Conservation (phyloP, 2,888 invertebrate species). For the Dolichomitus sp. region DNA sequence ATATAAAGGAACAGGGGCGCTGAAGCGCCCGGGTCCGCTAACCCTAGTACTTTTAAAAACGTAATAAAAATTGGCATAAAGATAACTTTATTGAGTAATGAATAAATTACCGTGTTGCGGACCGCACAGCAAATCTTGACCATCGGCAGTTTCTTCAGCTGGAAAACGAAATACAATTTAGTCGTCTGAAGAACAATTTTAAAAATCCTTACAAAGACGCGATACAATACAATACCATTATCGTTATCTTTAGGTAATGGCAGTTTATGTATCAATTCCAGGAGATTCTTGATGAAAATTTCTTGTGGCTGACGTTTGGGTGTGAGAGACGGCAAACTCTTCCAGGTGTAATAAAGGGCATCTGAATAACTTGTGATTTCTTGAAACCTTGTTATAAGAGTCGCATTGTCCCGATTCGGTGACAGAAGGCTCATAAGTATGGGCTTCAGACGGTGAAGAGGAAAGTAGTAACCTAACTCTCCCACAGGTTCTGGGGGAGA, state of each 20-base stretch:
- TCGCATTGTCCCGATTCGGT: slow-evolving; percentile 88
- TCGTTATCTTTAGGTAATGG: slow-evolving; percentile 86
- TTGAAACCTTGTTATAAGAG: slow-evolving; percentile 90
- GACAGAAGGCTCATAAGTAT: slow-evolving; percentile 90
- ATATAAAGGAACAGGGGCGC: too few species aligned
- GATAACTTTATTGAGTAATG: neutral
- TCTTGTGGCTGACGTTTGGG: slow-evolving; percentile 88
- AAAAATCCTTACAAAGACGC: slow-evolving; percentile 11
- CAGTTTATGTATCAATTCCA: slow-evolving; percentile 89
- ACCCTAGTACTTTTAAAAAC: too few species aligned
- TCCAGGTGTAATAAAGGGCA: slow-evolving; percentile 91
- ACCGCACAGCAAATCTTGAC: slow-evolving; percentile 79
- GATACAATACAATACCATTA: slow-evolving; percentile 80
- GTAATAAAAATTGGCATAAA: neutral
- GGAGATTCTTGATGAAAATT: slow-evolving; percentile 89
- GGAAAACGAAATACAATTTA: slow-evolving; percentile 55
- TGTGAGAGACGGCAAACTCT: slow-evolving; percentile 88
- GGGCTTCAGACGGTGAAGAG: slow-evolving; percentile 89
- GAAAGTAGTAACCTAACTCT: slow-evolving; percentile 88
- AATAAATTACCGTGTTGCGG: slow-evolving; percentile 75
- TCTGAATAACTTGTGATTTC: slow-evolving; percentile 93
- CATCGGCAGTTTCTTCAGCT: slow-evolving; percentile 73
- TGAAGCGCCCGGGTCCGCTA: too few species aligned
- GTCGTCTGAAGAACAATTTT: neutral
- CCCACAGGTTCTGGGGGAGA: slow-evolving; percentile 88